Base-by-base conservation (phyloP, 2,888 invertebrate species). In the Eristalis tenax region DNA sequence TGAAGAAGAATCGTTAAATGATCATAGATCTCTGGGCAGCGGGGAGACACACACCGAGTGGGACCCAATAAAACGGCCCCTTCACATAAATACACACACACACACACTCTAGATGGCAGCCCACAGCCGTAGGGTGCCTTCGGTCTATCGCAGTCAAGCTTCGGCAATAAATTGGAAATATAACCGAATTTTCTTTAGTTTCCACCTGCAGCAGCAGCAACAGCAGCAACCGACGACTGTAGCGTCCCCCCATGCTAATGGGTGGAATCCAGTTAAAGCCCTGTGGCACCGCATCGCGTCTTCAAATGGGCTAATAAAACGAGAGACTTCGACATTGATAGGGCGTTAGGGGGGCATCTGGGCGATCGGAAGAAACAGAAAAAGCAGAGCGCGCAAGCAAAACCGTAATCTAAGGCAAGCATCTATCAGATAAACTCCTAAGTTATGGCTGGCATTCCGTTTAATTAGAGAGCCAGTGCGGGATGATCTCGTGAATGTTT, bases 1-100 rank as follows among this genome's bases (percentile, higher is more conserved):
- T 75, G 80, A 76, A 75, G 80, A 73, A 75, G 83, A 83, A 87
- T 87, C 83, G 59, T 83, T 83, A 76, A 87, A 71, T 71, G 69
- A 38, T 68, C 83, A 76, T 65, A 76, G 76, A 79, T 83, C 75
- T 68, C 75, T 68, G 74, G 28, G 28, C 65, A 64, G 56, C 8
- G 18, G 18, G 6, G 18, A 50, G 50, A 18, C 50, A 8, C 50
- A 50, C 50, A 18, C 18, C 11, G 26, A 56, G 70, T n/a, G 35
- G 61, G 69, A 64, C 73, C 77, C 63, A 74, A 74, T 73, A 74
- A 82, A 50, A 78, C 71, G 69, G 73, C 23, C 63, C 74, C 40
- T 10, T 38, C 56, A 73, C 35, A 65, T 66, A 63, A 68, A 71
- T 71, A 57, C 71, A 50, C 71, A 50, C 50, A 57, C 71, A 50